Percentiles rank a stretch among this genome's conserved stretches.
Evolutionary conservation across 2,113 vertebrate genomes (phyloP).

Genomic region (Syrmaticus mikado): DNA sequence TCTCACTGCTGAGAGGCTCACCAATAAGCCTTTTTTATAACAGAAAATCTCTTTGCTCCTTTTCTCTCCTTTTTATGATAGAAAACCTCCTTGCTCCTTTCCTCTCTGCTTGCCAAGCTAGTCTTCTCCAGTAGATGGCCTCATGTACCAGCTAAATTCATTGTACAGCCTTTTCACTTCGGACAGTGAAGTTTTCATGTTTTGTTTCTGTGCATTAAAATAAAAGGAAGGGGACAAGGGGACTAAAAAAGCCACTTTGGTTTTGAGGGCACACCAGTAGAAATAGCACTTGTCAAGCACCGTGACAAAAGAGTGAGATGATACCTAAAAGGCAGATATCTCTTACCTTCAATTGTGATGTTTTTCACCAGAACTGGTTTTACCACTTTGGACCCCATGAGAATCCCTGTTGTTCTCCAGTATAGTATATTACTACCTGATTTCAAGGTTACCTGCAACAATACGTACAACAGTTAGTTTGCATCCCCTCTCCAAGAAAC

Average conservation of each 20-base stretch:
- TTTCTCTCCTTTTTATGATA: background rate
- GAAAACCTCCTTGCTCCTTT: background rate
- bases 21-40: background rate
- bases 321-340: background rate
- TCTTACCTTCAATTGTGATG: slow-evolving; percentile 92
- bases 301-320: background rate
- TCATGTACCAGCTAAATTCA: background rate
- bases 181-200: background rate
- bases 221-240: background rate
- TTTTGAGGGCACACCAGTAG: background rate
- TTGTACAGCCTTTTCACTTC: background rate
- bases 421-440: slow-evolving; percentile 96
- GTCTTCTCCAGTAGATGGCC: slow-evolving; percentile 61
- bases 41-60: background rate
- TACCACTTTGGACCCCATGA: slow-evolving; percentile 88
- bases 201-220: background rate
- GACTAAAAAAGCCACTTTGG: background rate
- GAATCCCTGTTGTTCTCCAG: slow-evolving; percentile 95
- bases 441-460: slow-evolving; percentile 89
- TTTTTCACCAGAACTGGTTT: slow-evolving; percentile 96
- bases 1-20: background rate
- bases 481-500: background rate
- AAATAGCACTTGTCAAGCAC: background rate
- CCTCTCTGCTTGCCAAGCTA: background rate
- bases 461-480: background rate